phyloP scores from a whole-genome alignment of 2,797 vertebrate genomes.

The Scolopax rusticola region DNA sequence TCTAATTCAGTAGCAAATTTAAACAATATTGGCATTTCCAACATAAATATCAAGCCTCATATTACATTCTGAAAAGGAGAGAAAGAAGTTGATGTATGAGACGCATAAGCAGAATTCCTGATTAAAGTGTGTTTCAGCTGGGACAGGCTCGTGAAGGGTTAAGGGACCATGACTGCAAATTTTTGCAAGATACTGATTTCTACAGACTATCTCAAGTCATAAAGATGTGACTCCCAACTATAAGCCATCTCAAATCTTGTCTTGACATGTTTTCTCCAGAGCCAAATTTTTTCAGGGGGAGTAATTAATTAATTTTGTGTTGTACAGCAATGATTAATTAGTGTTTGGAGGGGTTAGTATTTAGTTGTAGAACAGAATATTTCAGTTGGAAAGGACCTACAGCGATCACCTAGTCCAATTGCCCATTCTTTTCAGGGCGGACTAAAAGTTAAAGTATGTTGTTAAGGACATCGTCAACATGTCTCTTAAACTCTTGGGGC shows the following conservation, averaged over 20 bases:
- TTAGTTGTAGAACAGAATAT: not conserved
- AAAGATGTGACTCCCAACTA: not conserved
- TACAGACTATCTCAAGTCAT: not conserved
- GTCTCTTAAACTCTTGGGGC: not conserved
- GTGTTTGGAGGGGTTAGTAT: not conserved
- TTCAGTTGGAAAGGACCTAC: not conserved
- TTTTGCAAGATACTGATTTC: not conserved
- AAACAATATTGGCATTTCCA: not conserved
- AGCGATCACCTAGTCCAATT: not conserved
- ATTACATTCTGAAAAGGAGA: not conserved
- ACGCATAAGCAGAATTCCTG: not conserved
- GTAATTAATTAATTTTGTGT: not conserved
- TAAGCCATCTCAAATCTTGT: not conserved
- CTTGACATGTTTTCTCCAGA: not conserved
- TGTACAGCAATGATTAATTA: not conserved
- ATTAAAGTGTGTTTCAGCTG: not conserved
- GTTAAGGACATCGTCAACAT: not conserved
- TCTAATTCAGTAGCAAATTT: not conserved
- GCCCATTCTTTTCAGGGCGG: not conserved
- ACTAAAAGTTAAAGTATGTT: not conserved
- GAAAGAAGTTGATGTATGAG: not conserved
- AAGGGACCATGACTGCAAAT: not conserved
- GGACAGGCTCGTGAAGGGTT: not conserved
- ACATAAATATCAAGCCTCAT: not conserved
- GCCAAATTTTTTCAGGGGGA: fast-evolving